These are phyloP conservation scores for Zhuqinia jingwanae DNA, from an alignment of 2,888 invertebrate species.

Conservation along the genomic window DNA sequence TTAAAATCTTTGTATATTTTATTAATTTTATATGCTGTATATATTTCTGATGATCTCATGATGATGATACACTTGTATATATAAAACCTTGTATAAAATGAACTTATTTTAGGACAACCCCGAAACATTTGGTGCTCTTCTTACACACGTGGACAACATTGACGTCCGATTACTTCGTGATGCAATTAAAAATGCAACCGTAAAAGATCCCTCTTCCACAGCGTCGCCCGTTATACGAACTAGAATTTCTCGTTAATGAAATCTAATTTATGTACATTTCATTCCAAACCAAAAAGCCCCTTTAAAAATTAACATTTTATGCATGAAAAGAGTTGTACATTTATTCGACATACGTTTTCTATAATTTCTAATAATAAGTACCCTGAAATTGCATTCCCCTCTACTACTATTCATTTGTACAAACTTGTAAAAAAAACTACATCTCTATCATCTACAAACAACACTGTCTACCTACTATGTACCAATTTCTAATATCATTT, in stretches of 20 bases:
- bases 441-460: not conserved
- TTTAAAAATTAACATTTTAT: too few species aligned
- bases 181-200: constrained; percentile 59
- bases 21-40: too few species aligned
- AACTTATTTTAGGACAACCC: constrained; percentile 45
- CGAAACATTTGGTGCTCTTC: constrained; percentile 53
- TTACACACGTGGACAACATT: constrained; percentile 74
- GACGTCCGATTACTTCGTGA: constrained; percentile 72
- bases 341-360: too few species aligned
- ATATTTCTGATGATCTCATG: too few species aligned
- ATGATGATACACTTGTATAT: too few species aligned
- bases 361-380: too few species aligned
- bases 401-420: too few species aligned
- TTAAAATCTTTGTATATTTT: too few species aligned
- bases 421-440: constrained; percentile 33
- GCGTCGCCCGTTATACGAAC: not conserved
- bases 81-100: constrained; percentile 18
- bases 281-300: constrained; percentile 18
- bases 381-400: too few species aligned
- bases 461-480: constrained; percentile 26
- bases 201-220: constrained; percentile 3
- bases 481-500: not conserved
- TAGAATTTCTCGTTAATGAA: too few species aligned
- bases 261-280: too few species aligned
- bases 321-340: too few species aligned